Evolutionary conservation across 2,797 vertebrate genomes (phyloP), one percentile per base, ranked within the genome.

Genomic region (Pipistrellus pipistrellus): DNA sequence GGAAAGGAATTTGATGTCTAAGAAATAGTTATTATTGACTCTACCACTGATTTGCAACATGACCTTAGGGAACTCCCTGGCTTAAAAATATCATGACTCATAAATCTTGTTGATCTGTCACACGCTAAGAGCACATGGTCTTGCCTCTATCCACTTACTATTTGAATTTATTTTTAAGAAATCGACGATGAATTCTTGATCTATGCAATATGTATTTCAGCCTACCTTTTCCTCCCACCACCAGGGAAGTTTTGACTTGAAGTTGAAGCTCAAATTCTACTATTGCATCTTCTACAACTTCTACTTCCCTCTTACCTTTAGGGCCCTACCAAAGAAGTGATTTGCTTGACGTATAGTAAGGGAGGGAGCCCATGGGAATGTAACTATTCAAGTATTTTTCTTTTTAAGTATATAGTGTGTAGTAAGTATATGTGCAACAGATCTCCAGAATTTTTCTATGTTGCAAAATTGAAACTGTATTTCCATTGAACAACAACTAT

Each of bases 51-150:
- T 83, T 93, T 77, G 72, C 51, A 94, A 20, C 21, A 72, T 83
- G 91, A 88, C 77, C 80, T 93, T 41, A 38, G 89, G 77, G 91
- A 96, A 94, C 72, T 94, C 93, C 95, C 82, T 97, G 90, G 85
- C 93, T 97, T 92, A 18, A 86, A 71, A 83, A 66, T 38, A 78
- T 48, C 35, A 14, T 92, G 94, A 92, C 46, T 95, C 81, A 85
- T 44, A 81, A 95, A 62, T 97, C 89, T 83, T 53, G 77, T 11
- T 71, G 41, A 15, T 73, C 20, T 59, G 18, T 93, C 68, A 90
- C 73, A 83, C 48, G 38, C 41, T 80, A 44, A 93, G 71, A 90
- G 44, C 12, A 38, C 48, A 73, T 38, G 38, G 15, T 46, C 62
- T 88, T 71, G 81, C 4, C 12, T 87, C 27, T 71, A 23, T 82